Conservation (phyloP, 2,888 invertebrate genomes). For the Digitonthophagus gazella region DNA sequence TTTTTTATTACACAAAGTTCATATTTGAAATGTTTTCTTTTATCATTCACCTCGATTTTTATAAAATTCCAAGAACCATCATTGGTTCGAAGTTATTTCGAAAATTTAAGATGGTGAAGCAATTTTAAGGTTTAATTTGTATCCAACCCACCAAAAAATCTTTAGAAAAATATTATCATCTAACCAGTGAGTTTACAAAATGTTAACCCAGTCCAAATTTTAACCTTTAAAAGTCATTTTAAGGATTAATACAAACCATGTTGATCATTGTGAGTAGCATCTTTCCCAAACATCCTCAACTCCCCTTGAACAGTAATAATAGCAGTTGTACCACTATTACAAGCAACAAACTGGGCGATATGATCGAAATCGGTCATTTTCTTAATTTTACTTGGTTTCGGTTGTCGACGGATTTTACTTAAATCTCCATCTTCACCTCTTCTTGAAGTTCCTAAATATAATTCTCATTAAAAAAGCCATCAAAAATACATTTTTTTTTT, state of each 20-base stretch:
- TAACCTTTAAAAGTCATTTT: neutral
- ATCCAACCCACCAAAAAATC: too few relatives aligned
- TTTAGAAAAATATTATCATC: too few relatives aligned
- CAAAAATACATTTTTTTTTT: too few relatives aligned
- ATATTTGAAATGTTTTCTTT: too few relatives aligned
- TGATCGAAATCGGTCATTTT: constrained; percentile 89
- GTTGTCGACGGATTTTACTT: constrained; percentile 71
- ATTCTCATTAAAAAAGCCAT: constrained; percentile 37
- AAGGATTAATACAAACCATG: constrained; percentile 21
- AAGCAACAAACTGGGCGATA: constrained; percentile 62
- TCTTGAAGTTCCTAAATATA: constrained; percentile 78
- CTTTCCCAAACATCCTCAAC: constrained; percentile 92
- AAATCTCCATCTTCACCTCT: constrained; percentile 93
- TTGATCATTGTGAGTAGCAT: constrained; percentile 80
- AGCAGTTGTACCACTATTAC: constrained; percentile 93
- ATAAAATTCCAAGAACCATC: too few relatives aligned
- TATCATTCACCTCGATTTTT: too few relatives aligned
- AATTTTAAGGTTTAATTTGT: too few relatives aligned
- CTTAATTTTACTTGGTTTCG: constrained; percentile 89
- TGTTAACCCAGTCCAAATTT: neutral
- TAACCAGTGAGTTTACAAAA: too few relatives aligned
- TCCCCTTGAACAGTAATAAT: constrained; percentile 88
- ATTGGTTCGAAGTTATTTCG: too few relatives aligned
- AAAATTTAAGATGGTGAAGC: too few relatives aligned
- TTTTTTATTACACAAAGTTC: too few relatives aligned